These are phyloP conservation scores for Cydia fagiglandana DNA, from an alignment of 1,140 invertebrate genomes.

Conservation along the genomic window DNA sequence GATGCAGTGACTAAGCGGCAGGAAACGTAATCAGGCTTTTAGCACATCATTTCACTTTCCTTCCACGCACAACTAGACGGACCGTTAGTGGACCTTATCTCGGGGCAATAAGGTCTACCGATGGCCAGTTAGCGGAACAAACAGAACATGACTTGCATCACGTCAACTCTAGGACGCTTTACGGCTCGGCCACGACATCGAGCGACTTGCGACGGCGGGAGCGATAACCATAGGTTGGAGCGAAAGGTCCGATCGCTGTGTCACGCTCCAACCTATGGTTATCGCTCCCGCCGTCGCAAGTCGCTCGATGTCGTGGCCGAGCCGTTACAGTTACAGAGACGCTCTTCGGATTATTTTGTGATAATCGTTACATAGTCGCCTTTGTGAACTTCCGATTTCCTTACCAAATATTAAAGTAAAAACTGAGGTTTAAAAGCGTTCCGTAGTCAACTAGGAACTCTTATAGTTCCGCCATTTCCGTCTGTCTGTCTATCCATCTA, in stretches of 20 bases:
- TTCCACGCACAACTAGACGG: background rate
- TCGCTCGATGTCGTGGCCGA: too few relatives aligned
- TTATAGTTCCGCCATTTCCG: too few relatives aligned
- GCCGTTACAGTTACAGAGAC: background rate
- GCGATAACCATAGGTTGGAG: too few relatives aligned
- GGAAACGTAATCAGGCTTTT: slow-evolving; percentile 18
- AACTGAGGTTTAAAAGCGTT: too few relatives aligned
- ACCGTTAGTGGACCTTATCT: background rate
- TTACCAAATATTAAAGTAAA: too few relatives aligned
- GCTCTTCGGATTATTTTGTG: background rate
- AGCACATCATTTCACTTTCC: slow-evolving; percentile 29
- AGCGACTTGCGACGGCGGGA: too few relatives aligned
- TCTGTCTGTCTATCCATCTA: too few relatives aligned
- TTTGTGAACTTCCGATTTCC: background rate
- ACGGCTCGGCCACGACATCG: too few relatives aligned
- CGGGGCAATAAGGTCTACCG: background rate
- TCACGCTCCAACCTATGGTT: too few relatives aligned
- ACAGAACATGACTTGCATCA: slow-evolving; percentile 12
- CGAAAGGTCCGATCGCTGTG: too few relatives aligned
- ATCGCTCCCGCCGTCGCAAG: too few relatives aligned
- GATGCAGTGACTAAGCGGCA: slow-evolving; percentile 15
- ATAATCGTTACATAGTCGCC: background rate
- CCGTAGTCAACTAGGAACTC: too few relatives aligned
- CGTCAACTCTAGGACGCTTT: background rate
- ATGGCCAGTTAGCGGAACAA: background rate